These are phyloP conservation scores for Mactra quadrangularis DNA, from an alignment of 1,140 invertebrate species.

Conservation along the genomic window DNA sequence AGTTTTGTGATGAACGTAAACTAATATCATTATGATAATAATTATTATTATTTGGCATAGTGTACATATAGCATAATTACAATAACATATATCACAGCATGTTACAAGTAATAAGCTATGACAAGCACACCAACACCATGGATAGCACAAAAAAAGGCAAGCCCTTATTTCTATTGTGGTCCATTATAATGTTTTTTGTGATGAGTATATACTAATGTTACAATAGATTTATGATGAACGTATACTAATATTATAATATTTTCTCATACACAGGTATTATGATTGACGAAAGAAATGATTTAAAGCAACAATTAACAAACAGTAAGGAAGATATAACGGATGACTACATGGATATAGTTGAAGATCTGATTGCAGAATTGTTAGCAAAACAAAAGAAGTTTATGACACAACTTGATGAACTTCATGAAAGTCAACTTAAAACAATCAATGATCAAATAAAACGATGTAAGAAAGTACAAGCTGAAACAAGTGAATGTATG, in stretches of 20 bases:
- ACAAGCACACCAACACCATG: too few species aligned
- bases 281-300: constrained; percentile 21
- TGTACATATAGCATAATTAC: too few species aligned
- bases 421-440: constrained; percentile 38
- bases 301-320: constrained; percentile 7
- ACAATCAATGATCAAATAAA: constrained; percentile 47
- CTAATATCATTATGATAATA: background rate
- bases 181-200: background rate
- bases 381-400: constrained; percentile 48
- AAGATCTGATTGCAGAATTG: constrained; percentile 47
- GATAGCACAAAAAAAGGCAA: too few species aligned
- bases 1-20: too few species aligned
- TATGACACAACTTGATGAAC: constrained; percentile 34
- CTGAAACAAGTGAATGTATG: constrained; percentile 7
- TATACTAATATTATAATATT: background rate
- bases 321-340: constrained; percentile 40
- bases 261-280: too few species aligned
- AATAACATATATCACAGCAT: too few species aligned
- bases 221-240: background rate
- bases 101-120: too few species aligned
- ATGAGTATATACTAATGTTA: background rate
- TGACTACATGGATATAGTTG: constrained; percentile 40
- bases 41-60: background rate
- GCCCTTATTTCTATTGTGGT: too few species aligned
- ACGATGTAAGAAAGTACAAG: constrained; percentile 24